Conservation (phyloP, 2,113 vertebrate genomes). For the Rana temporaria region DNA sequence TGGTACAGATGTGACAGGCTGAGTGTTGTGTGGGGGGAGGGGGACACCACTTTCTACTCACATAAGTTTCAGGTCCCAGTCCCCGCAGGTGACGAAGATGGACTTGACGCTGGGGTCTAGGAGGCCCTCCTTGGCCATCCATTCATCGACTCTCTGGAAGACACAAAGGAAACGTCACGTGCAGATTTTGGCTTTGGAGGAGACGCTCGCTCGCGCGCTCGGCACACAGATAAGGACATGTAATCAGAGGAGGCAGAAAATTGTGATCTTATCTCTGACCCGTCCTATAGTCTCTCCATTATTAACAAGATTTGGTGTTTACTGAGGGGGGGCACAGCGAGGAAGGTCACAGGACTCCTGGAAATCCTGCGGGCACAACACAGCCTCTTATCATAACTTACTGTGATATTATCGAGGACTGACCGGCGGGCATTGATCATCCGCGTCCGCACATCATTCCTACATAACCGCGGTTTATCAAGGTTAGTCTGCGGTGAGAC, state of each 20-base stretch:
- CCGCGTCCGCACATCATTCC: not conserved
- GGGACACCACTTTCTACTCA: constrained; percentile 68
- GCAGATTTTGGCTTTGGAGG: constrained; percentile 63
- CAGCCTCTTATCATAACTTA: constrained; percentile 13
- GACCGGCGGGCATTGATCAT: not conserved
- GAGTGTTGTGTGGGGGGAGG: no score
- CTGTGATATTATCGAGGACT: not conserved
- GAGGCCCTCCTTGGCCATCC: constrained; percentile 86
- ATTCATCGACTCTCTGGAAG: constrained; percentile 84
- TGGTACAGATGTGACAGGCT: no score
- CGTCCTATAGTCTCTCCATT: constrained; percentile 59
- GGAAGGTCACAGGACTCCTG: constrained; percentile 42
- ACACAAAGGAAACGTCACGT: constrained; percentile 67
- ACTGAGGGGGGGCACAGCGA: not conserved
- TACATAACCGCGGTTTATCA: not conserved
- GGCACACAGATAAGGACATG: constrained; percentile 69
- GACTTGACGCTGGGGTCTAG: constrained; percentile 85
- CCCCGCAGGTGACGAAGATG: constrained; percentile 87
- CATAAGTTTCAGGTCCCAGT: constrained; percentile 89
- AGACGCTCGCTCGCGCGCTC: constrained; percentile 66
- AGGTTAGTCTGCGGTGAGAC: constrained; percentile 3
- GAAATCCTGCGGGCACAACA: constrained; percentile 28
- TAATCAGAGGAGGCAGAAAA: constrained; percentile 75
- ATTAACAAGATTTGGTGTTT: constrained; percentile 50
- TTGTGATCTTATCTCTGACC: constrained; percentile 70